Percentiles rank a stretch among this genome's conserved stretches.
These are phyloP conservation scores for Yasuhikotakia modesta DNA, from an alignment of 2,797 vertebrate species.

Conservation along the genomic window DNA sequence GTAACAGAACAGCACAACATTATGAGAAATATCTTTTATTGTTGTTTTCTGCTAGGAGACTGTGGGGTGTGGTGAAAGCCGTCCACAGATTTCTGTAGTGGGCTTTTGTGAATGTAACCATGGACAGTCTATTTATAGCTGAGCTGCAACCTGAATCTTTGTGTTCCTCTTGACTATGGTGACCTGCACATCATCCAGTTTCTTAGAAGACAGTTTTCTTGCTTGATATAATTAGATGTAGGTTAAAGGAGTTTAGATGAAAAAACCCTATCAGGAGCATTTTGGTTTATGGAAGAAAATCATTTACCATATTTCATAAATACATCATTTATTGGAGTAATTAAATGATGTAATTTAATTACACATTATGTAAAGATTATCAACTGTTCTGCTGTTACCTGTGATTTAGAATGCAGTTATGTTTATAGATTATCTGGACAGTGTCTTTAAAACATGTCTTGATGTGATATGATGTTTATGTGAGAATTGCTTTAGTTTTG, in stretches of 20 bases:
- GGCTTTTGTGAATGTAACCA: slow-evolving; percentile 46
- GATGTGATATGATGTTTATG: slow-evolving; percentile 5
- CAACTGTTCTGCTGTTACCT: slow-evolving; percentile 1
- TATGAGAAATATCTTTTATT: slow-evolving; percentile 12
- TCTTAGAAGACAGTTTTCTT: slow-evolving; percentile 8
- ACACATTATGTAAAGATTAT: slow-evolving; percentile 8
- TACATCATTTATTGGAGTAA: not conserved
- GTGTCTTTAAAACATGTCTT: slow-evolving; percentile 1
- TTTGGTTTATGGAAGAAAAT: not conserved
- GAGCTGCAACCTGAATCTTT: slow-evolving; percentile 13
- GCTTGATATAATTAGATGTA: not conserved
- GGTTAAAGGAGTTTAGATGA: slow-evolving; percentile 7
- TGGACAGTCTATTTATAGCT: slow-evolving; percentile 54
- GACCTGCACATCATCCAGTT: slow-evolving; percentile 22
- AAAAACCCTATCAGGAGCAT: not conserved
- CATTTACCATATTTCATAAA: not conserved
- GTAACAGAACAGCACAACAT: not conserved
- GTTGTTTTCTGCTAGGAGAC: slow-evolving; percentile 7
- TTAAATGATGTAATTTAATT: not conserved
- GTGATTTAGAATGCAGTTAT: not conserved
- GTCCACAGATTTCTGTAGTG: slow-evolving; percentile 19
- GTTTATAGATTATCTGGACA: slow-evolving; percentile 9
- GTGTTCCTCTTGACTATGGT: slow-evolving; percentile 18
- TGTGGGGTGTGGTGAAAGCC: not conserved
- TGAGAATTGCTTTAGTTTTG: slow-evolving; percentile 2